Conservation (phyloP, 2,113 vertebrate species). For the Platysteira castanea region DNA sequence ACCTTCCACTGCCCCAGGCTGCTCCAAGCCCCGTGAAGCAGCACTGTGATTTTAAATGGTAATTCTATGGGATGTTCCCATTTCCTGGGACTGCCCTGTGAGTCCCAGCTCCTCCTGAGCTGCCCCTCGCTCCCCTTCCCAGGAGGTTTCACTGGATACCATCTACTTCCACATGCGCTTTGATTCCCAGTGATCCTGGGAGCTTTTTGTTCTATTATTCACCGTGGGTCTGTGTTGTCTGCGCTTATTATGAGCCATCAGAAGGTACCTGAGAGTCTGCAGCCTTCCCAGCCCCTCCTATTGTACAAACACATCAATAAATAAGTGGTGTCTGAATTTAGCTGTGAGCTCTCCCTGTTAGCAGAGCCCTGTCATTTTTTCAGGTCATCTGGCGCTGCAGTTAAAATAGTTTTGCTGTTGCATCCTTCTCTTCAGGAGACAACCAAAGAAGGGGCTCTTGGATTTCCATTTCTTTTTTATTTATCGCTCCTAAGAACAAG, state of each 20-base stretch:
- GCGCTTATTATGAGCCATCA: conserved; percentile 57
- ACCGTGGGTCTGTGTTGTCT: conserved; percentile 42
- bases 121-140: neutral
- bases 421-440: conserved; percentile 37
- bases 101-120: neutral
- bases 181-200: conserved; percentile 27
- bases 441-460: neutral
- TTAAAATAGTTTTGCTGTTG: neutral
- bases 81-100: neutral
- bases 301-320: conserved; percentile 63
- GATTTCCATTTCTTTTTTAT: neutral
- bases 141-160: neutral
- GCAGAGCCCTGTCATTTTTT: conserved; percentile 26
- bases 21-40: neutral
- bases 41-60: neutral
- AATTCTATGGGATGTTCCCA: neutral
- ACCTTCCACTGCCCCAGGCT: rapidly evolving
- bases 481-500: neutral
- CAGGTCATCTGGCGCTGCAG: conserved; percentile 28
- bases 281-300: conserved; percentile 45
- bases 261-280: conserved; percentile 35
- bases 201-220: conserved; percentile 75
- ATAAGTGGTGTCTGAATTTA: conserved; percentile 40
- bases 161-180: conserved; percentile 24
- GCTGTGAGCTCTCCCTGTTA: neutral